A percentile compares a stretch with the other conserved stretches of the same genome.
Conservation (phyloP, 2,113 vertebrate species). For the Rhabdomys dilectus region DNA sequence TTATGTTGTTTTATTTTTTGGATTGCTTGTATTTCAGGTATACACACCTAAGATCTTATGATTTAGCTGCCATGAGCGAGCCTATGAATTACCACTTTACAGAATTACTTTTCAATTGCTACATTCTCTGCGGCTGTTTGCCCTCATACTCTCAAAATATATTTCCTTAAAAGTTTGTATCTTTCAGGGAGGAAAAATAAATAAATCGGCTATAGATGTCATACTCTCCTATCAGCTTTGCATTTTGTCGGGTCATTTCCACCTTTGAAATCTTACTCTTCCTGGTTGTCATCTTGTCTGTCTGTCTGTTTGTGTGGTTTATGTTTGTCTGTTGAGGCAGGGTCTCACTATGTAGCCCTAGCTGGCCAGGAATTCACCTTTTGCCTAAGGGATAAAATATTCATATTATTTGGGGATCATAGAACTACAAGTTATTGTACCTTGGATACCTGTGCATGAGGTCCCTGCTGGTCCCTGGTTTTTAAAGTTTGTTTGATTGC, state of each 20-base stretch:
- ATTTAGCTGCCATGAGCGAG: neutral
- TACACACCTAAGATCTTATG: neutral
- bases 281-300: neutral
- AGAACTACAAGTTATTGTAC: neutral
- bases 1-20: neutral
- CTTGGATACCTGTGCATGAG: neutral
- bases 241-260: neutral
- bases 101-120: constrained; percentile 3
- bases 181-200: neutral
- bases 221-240: neutral
- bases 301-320: neutral
- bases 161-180: neutral
- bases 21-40: constrained; percentile 12
- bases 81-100: neutral
- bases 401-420: neutral
- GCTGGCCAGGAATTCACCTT: neutral
- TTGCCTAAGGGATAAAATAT: neutral
- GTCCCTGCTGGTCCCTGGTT: neutral
- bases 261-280: constrained; percentile 32
- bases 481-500: neutral
- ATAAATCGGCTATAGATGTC: neutral
- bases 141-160: neutral
- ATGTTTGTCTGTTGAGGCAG: neutral
- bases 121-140: neutral
- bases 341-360: neutral